phyloP scores from a whole-genome alignment of 1,140 invertebrate species.

The Chelonus insularis region DNA sequence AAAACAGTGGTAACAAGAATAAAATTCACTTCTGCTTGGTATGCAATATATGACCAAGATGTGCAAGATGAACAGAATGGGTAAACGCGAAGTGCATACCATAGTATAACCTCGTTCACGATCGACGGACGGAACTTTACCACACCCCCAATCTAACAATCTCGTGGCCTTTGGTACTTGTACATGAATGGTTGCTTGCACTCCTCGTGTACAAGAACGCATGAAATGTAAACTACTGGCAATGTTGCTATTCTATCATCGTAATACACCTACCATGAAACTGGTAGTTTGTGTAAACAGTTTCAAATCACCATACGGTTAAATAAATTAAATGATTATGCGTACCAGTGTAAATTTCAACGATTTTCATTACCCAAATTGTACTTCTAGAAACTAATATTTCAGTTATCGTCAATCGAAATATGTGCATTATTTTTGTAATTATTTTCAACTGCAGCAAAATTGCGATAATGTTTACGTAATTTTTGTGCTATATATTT shows the following conservation, averaged over 20 bases:
- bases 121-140: background rate
- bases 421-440: no score
- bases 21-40: no score
- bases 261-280: slow-evolving; percentile 13
- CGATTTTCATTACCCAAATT: slow-evolving; percentile 55
- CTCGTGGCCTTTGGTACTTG: background rate
- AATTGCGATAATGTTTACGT: no score
- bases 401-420: no score
- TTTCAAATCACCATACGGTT: slow-evolving; percentile 18
- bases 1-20: no score
- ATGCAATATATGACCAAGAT: no score
- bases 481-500: no score
- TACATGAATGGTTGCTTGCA: background rate
- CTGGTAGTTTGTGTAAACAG: slow-evolving; percentile 5
- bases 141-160: background rate
- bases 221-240: background rate
- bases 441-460: no score
- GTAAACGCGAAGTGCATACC: background rate
- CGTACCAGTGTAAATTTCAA: slow-evolving; percentile 49
- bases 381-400: no score
- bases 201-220: background rate
- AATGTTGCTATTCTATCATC: background rate
- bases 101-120: slow-evolving; percentile 2
- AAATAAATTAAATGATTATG: slow-evolving; percentile 45
- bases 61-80: background rate